These are phyloP conservation scores for Petrocephalus microphthalmus DNA, from an alignment of 2,113 vertebrate species.

Conservation along the genomic window DNA sequence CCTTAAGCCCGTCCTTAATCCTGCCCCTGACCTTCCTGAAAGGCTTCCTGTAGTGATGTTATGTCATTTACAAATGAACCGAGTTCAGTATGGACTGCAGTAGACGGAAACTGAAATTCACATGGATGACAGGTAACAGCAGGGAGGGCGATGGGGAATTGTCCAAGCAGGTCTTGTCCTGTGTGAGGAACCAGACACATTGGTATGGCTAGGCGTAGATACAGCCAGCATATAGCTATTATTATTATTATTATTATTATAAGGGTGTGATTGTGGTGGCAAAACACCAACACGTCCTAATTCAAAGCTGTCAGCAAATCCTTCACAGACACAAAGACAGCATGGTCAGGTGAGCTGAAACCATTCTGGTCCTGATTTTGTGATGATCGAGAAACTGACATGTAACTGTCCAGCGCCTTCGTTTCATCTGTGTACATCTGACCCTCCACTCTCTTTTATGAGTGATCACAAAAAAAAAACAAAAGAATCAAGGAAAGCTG, in stretches of 20 bases:
- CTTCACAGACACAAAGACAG: neutral
- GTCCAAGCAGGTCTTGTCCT: neutral
- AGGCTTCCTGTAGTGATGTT: neutral
- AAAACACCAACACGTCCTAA: neutral
- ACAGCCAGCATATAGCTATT: neutral
- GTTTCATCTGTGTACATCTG: neutral
- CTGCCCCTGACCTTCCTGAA: neutral
- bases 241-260: neutral
- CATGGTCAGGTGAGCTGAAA: neutral
- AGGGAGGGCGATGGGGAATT: too few relatives aligned
- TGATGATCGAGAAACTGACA: neutral
- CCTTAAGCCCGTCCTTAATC: neutral
- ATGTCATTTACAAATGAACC: neutral
- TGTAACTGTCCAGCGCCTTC: neutral
- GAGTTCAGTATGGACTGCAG: neutral
- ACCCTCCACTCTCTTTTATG: neutral
- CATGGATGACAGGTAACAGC: neutral
- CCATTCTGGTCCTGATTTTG: neutral
- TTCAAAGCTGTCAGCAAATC: neutral
- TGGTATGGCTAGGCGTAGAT: neutral
- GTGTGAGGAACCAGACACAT: neutral
- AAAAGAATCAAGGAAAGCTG: conserved; percentile 32
- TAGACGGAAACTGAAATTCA: neutral
- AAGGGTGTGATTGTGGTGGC: neutral
- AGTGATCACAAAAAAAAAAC: neutral